Percentiles rank a stretch among this genome's conserved stretches.
Conservation (phyloP, 2,113 vertebrate genomes). For the Eptesicus fuscus region DNA sequence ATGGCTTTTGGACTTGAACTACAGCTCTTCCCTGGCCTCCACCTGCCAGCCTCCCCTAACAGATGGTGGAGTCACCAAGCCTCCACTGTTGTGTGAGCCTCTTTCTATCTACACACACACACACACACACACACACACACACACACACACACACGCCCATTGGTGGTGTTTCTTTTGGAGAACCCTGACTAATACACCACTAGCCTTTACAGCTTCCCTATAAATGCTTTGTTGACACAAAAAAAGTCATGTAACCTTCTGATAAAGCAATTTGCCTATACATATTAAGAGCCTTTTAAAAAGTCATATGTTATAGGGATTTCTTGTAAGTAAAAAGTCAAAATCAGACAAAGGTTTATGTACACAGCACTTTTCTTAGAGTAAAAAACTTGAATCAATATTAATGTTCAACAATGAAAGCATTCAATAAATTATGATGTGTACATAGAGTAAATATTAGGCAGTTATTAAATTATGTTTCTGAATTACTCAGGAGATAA, state of each 20-base stretch:
- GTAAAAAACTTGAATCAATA: background rate
- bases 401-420: background rate
- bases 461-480: slow-evolving; percentile 12
- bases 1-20: background rate
- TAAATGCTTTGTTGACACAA: background rate
- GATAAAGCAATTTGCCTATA: background rate
- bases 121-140: too few species aligned
- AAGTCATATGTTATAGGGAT: background rate
- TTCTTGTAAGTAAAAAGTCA: background rate
- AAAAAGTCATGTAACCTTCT: background rate
- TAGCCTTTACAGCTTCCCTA: background rate
- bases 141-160: background rate
- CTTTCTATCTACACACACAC: background rate
- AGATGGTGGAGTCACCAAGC: background rate
- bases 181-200: background rate
- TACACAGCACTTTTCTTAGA: background rate
- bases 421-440: slow-evolving; percentile 20
- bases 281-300: background rate
- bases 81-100: background rate
- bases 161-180: background rate
- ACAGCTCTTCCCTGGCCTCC: background rate
- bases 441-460: background rate
- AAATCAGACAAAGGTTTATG: background rate
- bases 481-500: background rate
- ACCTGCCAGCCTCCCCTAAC: background rate